Percentiles rank a stretch among this genome's conserved stretches.
These are phyloP conservation scores for Habroteleia sp. DNA, from an alignment of 2,888 invertebrate genomes.

Conservation along the genomic window DNA sequence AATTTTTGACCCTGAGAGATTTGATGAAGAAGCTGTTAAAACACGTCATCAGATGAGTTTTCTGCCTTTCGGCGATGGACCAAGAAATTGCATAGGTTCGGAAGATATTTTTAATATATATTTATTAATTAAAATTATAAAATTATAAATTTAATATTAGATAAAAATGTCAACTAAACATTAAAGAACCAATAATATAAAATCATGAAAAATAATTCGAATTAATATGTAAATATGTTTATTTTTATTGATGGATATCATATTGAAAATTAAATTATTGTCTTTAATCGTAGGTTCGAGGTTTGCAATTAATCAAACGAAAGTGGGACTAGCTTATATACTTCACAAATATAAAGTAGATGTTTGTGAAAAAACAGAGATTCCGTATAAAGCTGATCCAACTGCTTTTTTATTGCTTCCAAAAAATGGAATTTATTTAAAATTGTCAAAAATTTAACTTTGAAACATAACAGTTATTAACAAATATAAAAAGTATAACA, in stretches of 20 bases:
- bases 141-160: not conserved
- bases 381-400: constrained; percentile 68
- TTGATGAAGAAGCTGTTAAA: constrained; percentile 61
- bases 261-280: constrained; percentile 12
- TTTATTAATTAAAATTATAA: not conserved
- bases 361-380: constrained; percentile 73
- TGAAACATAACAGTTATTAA: too few species aligned
- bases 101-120: not conserved
- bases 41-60: constrained; percentile 66
- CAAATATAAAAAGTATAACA: too few species aligned
- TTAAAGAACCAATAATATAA: too few species aligned
- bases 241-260: too few species aligned
- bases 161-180: too few species aligned
- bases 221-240: not conserved
- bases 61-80: constrained; percentile 75
- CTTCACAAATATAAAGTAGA: constrained; percentile 74
- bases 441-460: constrained; percentile 69
- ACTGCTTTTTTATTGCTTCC: constrained; percentile 69
- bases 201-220: too few species aligned
- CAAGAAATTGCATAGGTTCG: constrained; percentile 71
- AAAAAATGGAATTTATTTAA: constrained; percentile 71
- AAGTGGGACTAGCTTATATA: constrained; percentile 76
- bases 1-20: constrained; percentile 71
- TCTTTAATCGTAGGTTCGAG: constrained; percentile 67
- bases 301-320: constrained; percentile 76